These are phyloP conservation scores for Hypomesus transpacificus DNA, from an alignment of 2,113 vertebrate genomes.

Conservation along the genomic window DNA sequence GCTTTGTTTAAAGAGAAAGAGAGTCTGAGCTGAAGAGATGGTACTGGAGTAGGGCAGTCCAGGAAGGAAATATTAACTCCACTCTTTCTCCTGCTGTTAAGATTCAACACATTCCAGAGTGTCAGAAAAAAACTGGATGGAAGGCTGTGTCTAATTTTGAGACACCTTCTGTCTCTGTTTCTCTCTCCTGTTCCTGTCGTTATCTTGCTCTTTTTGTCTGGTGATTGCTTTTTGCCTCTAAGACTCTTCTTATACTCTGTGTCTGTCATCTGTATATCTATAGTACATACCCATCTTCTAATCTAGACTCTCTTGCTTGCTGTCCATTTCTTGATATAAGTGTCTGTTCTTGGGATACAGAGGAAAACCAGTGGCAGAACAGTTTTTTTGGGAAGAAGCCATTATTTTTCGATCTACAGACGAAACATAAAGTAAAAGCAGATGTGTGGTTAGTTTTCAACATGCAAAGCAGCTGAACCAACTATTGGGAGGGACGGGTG, in stretches of 20 bases:
- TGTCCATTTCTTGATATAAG: too few species aligned
- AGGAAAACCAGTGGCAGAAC: conserved; percentile 57
- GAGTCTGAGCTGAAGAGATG: conserved; percentile 33
- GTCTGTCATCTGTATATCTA: conserved; percentile 24
- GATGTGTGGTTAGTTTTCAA: conserved; percentile 70
- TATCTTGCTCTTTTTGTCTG: too few species aligned
- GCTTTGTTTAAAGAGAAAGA: conserved; percentile 25
- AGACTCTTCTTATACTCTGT: conserved; percentile 57
- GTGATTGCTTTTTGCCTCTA: conserved; percentile 16
- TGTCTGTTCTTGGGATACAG: conserved; percentile 56
- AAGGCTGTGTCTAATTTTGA: not conserved
- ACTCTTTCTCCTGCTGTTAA: too few species aligned
- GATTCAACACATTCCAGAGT: not conserved
- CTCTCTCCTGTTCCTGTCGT: not conserved
- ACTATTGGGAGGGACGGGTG: conserved; percentile 62
- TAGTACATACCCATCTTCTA: too few species aligned
- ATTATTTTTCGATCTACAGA: conserved; percentile 50
- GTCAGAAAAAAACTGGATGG: not conserved
- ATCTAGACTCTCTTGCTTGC: too few species aligned
- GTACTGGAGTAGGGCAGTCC: not conserved
- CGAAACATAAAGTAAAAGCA: conserved; percentile 66
- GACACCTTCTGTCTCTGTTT: not conserved
- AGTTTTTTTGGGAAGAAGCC: conserved; percentile 63
- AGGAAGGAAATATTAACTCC: too few species aligned
- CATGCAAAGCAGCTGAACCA: conserved; percentile 78